A percentile compares a stretch with the other conserved stretches of the same genome.
Conservation (phyloP, 1,140 invertebrate genomes). For the Cylas formicarius region DNA sequence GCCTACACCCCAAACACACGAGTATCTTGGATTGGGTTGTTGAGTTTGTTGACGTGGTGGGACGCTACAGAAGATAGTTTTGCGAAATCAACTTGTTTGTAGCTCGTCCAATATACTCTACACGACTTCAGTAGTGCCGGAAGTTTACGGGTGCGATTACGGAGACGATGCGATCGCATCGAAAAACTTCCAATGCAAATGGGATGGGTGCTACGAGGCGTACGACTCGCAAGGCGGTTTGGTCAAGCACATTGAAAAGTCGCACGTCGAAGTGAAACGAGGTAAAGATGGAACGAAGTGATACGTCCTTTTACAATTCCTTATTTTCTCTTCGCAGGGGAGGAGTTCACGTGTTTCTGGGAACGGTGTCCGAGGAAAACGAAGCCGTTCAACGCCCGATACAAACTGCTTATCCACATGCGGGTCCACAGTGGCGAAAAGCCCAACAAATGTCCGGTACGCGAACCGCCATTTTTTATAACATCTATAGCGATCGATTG, state of each 20-base stretch:
- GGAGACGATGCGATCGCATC: neutral
- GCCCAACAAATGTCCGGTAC: constrained; percentile 92
- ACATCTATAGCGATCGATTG: too few species aligned
- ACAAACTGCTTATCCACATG: constrained; percentile 96
- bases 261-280: constrained; percentile 79
- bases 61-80: too few species aligned
- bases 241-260: constrained; percentile 85
- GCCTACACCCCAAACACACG: too few species aligned
- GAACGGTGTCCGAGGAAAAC: constrained; percentile 73
- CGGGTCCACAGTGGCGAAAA: constrained; percentile 92
- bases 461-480: constrained; percentile 36
- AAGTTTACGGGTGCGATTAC: constrained; percentile 1
- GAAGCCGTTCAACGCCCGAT: constrained; percentile 90
- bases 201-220: constrained; percentile 74
- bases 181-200: constrained; percentile 57
- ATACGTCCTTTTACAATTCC: constrained; percentile 4
- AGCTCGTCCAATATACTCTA: too few species aligned
- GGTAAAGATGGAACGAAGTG: constrained; percentile 36
- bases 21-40: too few species aligned
- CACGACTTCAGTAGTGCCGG: too few species aligned
- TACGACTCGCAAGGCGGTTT: constrained; percentile 73
- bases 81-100: too few species aligned
- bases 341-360: constrained; percentile 92
- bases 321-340: constrained; percentile 44
- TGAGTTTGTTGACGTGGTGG: too few species aligned